Percentiles rank a stretch among this genome's conserved stretches.
Conservation (phyloP, 2,797 vertebrate species). For the Lepus oiostolus region DNA sequence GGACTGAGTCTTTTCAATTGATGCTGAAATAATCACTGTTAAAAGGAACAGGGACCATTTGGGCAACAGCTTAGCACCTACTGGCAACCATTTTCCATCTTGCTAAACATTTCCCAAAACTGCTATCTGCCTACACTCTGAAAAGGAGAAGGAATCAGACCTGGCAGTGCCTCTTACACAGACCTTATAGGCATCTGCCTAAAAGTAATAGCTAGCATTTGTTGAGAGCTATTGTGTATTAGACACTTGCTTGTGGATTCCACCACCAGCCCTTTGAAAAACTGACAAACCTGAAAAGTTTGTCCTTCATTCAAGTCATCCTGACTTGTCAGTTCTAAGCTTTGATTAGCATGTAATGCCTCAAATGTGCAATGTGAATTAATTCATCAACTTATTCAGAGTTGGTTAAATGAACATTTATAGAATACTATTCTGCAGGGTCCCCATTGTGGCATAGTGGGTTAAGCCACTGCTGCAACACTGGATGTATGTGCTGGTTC, state of each 20-base stretch:
- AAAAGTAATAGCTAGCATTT: slow-evolving; percentile 32
- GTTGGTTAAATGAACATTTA: not conserved
- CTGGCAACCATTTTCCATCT: not conserved
- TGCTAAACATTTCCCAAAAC: not conserved
- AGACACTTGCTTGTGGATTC: not conserved
- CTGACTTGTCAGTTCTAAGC: not conserved
- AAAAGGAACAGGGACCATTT: not conserved
- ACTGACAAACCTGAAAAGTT: not conserved
- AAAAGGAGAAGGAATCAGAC: not conserved
- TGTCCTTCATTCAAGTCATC: not conserved
- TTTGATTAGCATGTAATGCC: not conserved
- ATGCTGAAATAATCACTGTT: not conserved
- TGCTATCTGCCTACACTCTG: not conserved
- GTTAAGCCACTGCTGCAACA: too few species aligned
- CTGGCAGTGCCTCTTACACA: not conserved
- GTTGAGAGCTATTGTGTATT: not conserved
- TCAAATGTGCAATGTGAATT: not conserved
- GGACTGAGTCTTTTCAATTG: not conserved
- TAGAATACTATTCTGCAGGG: not conserved
- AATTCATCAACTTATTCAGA: not conserved
- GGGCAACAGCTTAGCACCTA: not conserved
- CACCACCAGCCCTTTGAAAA: slow-evolving; percentile 1
- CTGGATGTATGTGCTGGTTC: too few species aligned
- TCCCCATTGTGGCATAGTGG: too few species aligned
- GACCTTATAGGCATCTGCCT: not conserved